Percentiles rank a stretch among this genome's conserved stretches.
phyloP scores from a whole-genome alignment of 2,888 invertebrate species.

The Alloscopus bannaensis region DNA sequence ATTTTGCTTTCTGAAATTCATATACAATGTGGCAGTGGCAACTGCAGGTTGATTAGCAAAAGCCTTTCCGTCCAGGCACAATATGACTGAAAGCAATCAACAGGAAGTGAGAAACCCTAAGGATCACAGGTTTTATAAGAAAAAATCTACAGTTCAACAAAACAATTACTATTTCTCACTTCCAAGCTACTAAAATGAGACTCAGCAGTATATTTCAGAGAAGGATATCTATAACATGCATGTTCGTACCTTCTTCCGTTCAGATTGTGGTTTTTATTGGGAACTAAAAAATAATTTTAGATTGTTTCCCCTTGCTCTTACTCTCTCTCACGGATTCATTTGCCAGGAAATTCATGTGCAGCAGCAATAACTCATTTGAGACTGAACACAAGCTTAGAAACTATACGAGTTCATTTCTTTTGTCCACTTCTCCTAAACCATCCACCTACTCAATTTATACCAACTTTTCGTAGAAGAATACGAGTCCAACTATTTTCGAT shows the following conservation, averaged over 20 bases:
- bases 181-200: not conserved
- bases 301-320: not conserved
- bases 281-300: conserved; percentile 18
- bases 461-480: too few relatives aligned
- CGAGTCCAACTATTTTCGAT: conserved; percentile 2
- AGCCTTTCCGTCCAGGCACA: too few relatives aligned
- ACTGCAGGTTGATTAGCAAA: too few relatives aligned
- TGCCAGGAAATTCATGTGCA: conserved; percentile 69
- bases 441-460: too few relatives aligned
- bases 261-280: too few relatives aligned
- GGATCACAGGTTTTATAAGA: too few relatives aligned
- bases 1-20: too few relatives aligned
- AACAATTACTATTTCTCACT: conserved; percentile 4
- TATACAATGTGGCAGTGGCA: too few relatives aligned
- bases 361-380: conserved; percentile 66
- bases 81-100: not conserved
- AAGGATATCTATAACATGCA: not conserved
- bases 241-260: too few relatives aligned
- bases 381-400: conserved; percentile 25
- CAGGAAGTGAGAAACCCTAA: not conserved
- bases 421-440: conserved; percentile 10
- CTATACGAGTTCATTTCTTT: conserved; percentile 17
- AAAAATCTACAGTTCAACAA: not conserved
- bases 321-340: conserved; percentile 3
- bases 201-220: too few relatives aligned